Conservation (phyloP, 2,797 vertebrate genomes). For the Phoeniculus purpureus region DNA sequence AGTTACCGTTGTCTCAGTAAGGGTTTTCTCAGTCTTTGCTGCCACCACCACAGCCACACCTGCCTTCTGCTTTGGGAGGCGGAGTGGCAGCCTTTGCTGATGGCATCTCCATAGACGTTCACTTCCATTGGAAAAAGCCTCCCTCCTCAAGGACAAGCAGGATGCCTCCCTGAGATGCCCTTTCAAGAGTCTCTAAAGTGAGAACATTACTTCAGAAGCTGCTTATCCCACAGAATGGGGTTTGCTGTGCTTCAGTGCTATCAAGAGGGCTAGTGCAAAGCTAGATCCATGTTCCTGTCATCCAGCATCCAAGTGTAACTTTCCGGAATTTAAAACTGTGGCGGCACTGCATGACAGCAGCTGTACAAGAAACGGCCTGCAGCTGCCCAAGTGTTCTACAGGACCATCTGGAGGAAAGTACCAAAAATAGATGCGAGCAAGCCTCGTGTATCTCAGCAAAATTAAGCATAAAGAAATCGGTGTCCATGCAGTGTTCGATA, state of each 20-base stretch:
- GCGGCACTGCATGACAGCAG: background rate
- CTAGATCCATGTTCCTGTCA: background rate
- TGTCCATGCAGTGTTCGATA: slow-evolving; percentile 72
- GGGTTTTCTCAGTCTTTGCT: background rate
- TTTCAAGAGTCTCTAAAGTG: background rate
- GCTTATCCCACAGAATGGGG: slow-evolving; percentile 24
- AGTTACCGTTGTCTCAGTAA: background rate
- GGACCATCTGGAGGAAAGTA: slow-evolving; percentile 60
- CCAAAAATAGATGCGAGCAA: slow-evolving; percentile 40
- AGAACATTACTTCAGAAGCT: background rate
- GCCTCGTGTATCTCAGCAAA: slow-evolving; percentile 49
- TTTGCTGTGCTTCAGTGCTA: background rate
- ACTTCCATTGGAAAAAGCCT: background rate
- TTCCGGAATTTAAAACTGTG: background rate
- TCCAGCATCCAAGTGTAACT: background rate
- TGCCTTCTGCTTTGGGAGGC: background rate
- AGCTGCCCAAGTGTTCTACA: slow-evolving; percentile 16
- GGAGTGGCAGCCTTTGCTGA: background rate
- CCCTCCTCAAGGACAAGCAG: slow-evolving; percentile 19
- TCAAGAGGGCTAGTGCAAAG: background rate
- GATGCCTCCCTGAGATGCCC: background rate
- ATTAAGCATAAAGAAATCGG: slow-evolving; percentile 60
- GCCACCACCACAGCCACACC: background rate
- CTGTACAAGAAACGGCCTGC: background rate
- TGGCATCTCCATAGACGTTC: background rate